Evolutionary conservation across 1,140 invertebrate genomes (phyloP).

Genomic region (Zaprionus camerounensis): DNA sequence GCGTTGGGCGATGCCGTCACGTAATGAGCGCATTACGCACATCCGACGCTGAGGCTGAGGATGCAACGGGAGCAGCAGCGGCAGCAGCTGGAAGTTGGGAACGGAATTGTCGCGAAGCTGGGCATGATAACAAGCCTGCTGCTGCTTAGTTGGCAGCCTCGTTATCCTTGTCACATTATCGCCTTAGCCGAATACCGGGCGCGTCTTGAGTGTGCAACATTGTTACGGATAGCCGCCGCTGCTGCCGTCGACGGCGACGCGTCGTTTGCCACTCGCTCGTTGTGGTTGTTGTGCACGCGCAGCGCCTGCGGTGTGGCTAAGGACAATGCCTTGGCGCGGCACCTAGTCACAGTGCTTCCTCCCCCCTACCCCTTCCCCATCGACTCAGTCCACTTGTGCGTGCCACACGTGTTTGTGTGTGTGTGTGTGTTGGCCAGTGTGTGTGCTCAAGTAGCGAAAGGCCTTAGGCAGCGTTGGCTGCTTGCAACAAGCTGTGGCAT

Average conservation of each 20-base stretch:
- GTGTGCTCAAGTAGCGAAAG: constrained; percentile 80
- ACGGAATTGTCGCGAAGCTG: constrained; percentile 15
- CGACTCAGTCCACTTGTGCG: constrained; percentile 7
- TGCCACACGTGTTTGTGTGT: constrained; percentile 12
- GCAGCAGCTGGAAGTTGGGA: background rate
- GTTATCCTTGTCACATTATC: constrained; percentile 82
- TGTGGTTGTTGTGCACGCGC: constrained; percentile 62
- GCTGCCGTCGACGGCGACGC: background rate
- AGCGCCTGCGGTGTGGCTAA: constrained; percentile 63
- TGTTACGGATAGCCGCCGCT: constrained; percentile 64
- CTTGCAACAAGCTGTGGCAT: constrained; percentile 72
- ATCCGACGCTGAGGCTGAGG: background rate
- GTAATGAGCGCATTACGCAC: constrained; percentile 81
- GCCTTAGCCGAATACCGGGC: constrained; percentile 76
- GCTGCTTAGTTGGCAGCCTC: constrained; percentile 43
- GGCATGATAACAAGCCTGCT: constrained; percentile 63
- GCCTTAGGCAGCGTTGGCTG: constrained; percentile 48
- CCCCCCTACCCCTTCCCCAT: background rate
- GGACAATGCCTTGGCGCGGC: constrained; percentile 48
- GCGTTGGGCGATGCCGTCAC: constrained; percentile 70
- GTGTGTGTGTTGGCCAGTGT: constrained; percentile 25
- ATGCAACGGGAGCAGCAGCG: background rate
- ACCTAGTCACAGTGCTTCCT: constrained; percentile 17
- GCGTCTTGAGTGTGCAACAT: constrained; percentile 75
- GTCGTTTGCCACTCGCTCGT: background rate